Base-by-base conservation (phyloP, 2,113 vertebrate genomes). In the Apteryx mantelli region DNA sequence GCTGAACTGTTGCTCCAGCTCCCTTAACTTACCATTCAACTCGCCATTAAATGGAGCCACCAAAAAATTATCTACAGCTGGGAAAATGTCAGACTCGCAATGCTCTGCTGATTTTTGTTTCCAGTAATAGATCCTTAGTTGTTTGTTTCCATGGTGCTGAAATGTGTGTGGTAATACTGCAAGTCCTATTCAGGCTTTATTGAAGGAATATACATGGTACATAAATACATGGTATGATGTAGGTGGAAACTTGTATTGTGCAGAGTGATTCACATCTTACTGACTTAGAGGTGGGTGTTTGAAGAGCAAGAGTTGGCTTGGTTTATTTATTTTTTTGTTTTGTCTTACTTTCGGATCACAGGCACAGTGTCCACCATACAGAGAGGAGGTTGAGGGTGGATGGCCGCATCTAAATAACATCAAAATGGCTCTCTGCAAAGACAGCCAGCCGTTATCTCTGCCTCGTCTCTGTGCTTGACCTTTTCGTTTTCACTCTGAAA, bases 61-160 rank as follows among this genome's bases (percentile, higher is more conserved):
- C 22, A 25, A 25, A n/a, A 20, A 12, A 11, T 5, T 24, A 13
- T 36, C 22, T 63, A 10, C 14, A 13, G 70, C 58, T 13, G 5
- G 52, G 65, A 60, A 65, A 88, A 16, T n/a, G 53, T 40, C 44
- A 46, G 36, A 55, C 32, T 86, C 9, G 3, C 42, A 34, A 14
- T 7, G 25, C 69, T 66, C 69, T 69, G 53, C 76, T 79, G 63
- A 30, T n/a, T 82, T 64, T 44, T 66, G 30, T 53, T 92, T 71
- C 68, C 64, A 48, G 82, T 21, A 17, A 75, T 78, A 86, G 85
- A 56, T 69, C 46, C 53, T 8, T 24, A 4, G 0, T 48, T 79
- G 68, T 52, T 79, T 88, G 89, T 94, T 94, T 94, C 95, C 88
- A 32, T 87, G 93, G 76, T 66, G 82, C 79, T 44, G 73, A 82